Evolutionary conservation across 2,888 invertebrate species (phyloP).

Genomic region (Cynaeus angustus): DNA sequence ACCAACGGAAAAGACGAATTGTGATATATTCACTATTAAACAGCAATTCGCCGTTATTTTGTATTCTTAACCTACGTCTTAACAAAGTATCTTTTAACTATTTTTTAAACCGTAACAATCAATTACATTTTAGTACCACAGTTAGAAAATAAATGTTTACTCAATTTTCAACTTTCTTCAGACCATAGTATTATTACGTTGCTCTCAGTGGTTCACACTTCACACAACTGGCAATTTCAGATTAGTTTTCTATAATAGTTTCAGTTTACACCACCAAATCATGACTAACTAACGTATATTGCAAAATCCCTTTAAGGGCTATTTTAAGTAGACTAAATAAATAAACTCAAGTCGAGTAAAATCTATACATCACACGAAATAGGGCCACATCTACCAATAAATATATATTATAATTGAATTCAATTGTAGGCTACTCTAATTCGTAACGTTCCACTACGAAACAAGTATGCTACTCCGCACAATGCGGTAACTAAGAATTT

Average conservation of each 20-base stretch:
- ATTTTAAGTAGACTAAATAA: conserved; percentile 33
- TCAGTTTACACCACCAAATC: conserved; percentile 39
- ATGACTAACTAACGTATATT: conserved; percentile 40
- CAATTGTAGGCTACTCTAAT: conserved; percentile 40
- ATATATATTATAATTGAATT: conserved; percentile 39
- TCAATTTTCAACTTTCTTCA: conserved; percentile 29
- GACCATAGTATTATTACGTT: conserved; percentile 23
- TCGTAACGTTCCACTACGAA: conserved; percentile 21
- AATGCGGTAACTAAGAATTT: no score
- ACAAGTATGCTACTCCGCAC: conserved; percentile 18
- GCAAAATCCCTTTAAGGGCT: conserved; percentile 31
- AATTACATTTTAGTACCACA: conserved; percentile 53
- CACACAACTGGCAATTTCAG: not conserved
- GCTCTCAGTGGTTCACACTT: conserved; percentile 18
- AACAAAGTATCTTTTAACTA: conserved; percentile 46
- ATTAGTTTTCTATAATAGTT: conserved; percentile 22
- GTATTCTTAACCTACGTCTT: conserved; percentile 44
- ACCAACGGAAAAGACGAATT: conserved; percentile 66
- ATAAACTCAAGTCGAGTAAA: conserved; percentile 33
- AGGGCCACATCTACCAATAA: conserved; percentile 45
- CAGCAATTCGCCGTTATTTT: conserved; percentile 30
- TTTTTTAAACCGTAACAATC: conserved; percentile 44
- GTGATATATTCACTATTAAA: conserved; percentile 49
- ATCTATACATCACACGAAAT: conserved; percentile 47
- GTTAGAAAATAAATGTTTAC: conserved; percentile 50